Conservation (phyloP, 37 sponge, comb jelly and placozoan species). For the Sycon ciliatum region DNA sequence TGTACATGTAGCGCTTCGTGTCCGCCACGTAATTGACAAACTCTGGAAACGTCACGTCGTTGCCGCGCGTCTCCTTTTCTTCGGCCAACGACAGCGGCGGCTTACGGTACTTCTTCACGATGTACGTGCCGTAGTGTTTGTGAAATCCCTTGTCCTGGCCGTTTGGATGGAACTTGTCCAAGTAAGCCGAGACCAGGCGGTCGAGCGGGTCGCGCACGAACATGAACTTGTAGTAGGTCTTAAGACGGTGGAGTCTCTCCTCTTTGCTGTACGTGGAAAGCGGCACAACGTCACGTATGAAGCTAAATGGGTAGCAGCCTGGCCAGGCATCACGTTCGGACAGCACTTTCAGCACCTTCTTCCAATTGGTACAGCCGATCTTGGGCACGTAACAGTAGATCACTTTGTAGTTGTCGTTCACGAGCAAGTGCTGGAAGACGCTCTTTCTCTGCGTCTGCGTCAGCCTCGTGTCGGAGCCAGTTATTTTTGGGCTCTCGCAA, state of each 20-base stretch:
- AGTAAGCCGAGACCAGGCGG: constrained; percentile 48
- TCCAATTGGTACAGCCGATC: constrained; percentile 66
- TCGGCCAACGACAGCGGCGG: too few relatives aligned
- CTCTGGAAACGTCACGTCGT: constrained; percentile 52
- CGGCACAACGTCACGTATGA: constrained; percentile 11
- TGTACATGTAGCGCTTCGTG: constrained; percentile 14
- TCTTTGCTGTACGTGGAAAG: constrained; percentile 3
- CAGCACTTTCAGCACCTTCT: constrained; percentile 49
- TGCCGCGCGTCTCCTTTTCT: constrained; percentile 29
- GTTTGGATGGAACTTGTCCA: constrained; percentile 53
- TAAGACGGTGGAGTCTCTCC: constrained; percentile 16
- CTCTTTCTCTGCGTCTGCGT: too few relatives aligned
- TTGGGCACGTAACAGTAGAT: constrained; percentile 66
- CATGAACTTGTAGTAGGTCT: constrained; percentile 58
- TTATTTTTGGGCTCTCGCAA: too few relatives aligned
- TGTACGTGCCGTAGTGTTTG: constrained; percentile 29
- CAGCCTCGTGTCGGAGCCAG: too few relatives aligned
- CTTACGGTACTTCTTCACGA: constrained; percentile 26
- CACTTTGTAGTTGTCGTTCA: constrained; percentile 39
- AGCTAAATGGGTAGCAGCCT: too few relatives aligned
- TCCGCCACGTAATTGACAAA: constrained; percentile 38
- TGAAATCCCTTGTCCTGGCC: constrained; percentile 21
- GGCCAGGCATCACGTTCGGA: too few relatives aligned
- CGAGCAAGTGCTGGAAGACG: constrained; percentile 46
- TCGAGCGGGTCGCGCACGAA: constrained; percentile 55